Percentiles rank a stretch among this genome's conserved stretches.
Evolutionary conservation across 2,797 vertebrate species (phyloP).

Genomic region (Oreonectes daqikongensis): DNA sequence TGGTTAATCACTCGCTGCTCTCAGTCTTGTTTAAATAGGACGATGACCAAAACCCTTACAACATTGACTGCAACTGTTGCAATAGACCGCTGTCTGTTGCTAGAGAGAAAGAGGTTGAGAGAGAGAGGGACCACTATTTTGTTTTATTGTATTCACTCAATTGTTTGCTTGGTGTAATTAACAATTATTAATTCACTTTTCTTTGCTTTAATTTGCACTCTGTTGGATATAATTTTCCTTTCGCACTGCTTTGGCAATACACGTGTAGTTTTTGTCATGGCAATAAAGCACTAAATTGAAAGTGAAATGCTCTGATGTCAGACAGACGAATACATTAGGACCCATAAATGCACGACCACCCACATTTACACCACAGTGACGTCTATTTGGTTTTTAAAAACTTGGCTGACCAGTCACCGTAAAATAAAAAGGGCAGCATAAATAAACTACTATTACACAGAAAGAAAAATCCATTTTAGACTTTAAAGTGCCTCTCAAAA

Average conservation of each 20-base stretch:
- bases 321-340: conserved; percentile 18
- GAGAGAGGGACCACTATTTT: neutral
- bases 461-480: too few species aligned
- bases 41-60: conserved; percentile 61
- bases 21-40: conserved; percentile 67
- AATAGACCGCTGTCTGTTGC: neutral
- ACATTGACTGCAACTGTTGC: conserved; percentile 31
- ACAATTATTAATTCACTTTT: neutral
- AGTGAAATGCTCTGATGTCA: conserved; percentile 8
- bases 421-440: neutral
- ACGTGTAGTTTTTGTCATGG: neutral
- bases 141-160: neutral
- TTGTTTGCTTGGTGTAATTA: neutral
- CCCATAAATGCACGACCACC: neutral
- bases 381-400: neutral
- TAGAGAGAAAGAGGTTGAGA: neutral
- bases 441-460: neutral
- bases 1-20: conserved; percentile 68
- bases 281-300: neutral
- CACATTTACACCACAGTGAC: conserved; percentile 8
- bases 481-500: too few species aligned
- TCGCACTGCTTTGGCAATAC: neutral
- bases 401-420: neutral
- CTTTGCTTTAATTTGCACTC: neutral
- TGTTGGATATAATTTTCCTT: neutral